Percentiles rank a stretch among this genome's conserved stretches.
Evolutionary conservation across 2,113 vertebrate species (phyloP).

Genomic region (Sigmodon hispidus): DNA sequence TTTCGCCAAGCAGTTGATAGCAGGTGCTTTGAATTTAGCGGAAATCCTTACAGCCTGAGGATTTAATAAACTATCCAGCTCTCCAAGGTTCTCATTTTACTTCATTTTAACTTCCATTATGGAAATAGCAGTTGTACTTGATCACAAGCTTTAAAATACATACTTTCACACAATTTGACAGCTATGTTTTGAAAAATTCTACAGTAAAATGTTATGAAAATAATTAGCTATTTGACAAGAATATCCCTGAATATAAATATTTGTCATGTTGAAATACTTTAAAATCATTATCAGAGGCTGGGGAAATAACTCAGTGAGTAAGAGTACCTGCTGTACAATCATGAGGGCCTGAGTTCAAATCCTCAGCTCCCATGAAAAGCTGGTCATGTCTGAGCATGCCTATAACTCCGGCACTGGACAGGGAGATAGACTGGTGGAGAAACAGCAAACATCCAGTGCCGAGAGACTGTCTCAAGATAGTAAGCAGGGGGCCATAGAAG

Average conservation of each 20-base stretch:
- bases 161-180: not conserved
- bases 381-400: not conserved
- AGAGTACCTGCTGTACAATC: not conserved
- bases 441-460: not conserved
- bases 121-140: constrained; percentile 12
- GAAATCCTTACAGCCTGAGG: not conserved
- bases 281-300: not conserved
- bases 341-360: not conserved
- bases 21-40: not conserved
- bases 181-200: constrained; percentile 19
- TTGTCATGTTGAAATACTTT: constrained; percentile 25
- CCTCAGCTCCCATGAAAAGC: no score
- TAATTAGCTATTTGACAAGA: constrained; percentile 40
- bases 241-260: constrained; percentile 36
- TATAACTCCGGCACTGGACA: not conserved
- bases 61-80: constrained; percentile 26
- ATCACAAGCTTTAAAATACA: not conserved
- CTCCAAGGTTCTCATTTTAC: not conserved
- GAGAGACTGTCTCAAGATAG: not conserved
- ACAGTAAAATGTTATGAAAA: constrained; percentile 36
- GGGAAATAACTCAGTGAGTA: not conserved
- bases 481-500: not conserved
- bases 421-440: not conserved
- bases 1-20: not conserved
- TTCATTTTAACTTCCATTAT: constrained; percentile 54